Evolutionary conservation across 2,797 vertebrate species (phyloP).

Genomic region (Molossus molossus): DNA sequence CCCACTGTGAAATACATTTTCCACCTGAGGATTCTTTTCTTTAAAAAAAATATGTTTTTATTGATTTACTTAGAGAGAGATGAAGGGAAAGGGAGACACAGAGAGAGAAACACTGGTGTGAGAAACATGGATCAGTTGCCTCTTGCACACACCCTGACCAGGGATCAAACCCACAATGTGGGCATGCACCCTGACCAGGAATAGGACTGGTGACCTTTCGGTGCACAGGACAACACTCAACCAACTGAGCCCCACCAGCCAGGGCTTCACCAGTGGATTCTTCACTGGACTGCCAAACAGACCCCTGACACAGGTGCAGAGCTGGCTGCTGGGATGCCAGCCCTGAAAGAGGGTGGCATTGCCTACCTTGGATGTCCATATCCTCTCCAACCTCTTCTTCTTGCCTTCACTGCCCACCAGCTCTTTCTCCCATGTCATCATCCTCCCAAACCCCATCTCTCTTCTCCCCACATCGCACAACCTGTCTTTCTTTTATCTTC

Average conservation of each 20-base stretch:
- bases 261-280: not conserved
- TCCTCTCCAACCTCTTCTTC: accelerated
- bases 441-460: accelerated
- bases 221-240: not conserved
- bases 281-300: accelerated
- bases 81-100: not conserved
- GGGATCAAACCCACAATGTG: not conserved
- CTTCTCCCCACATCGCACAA: not conserved
- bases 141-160: not conserved
- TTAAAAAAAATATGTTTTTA: not conserved
- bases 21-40: not conserved
- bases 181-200: not conserved
- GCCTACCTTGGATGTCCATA: accelerated
- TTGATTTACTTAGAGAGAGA: not conserved
- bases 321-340: accelerated
- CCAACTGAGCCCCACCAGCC: not conserved
- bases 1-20: accelerated
- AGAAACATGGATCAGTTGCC: not conserved
- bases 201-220: not conserved
- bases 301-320: accelerated
- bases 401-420: accelerated
- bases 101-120: not conserved
- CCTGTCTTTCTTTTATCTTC: not conserved
- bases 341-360: accelerated
- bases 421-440: too few relatives aligned